These are phyloP conservation scores for Pachyseris speciosa DNA, from an alignment of 64 coral and sea anemone species.

Conservation along the genomic window DNA sequence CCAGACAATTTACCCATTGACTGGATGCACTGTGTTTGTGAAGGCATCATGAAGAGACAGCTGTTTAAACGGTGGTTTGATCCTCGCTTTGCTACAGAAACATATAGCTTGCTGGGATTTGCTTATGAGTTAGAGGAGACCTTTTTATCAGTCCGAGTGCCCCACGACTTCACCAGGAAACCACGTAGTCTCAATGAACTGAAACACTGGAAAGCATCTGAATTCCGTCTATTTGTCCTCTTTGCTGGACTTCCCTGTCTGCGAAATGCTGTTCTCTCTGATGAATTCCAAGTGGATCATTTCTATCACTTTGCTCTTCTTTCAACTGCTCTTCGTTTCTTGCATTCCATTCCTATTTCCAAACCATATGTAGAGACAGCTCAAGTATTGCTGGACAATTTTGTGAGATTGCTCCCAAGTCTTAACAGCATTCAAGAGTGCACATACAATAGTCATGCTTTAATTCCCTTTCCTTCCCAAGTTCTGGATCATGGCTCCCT, in stretches of 20 bases:
- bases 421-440: not conserved
- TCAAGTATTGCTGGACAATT: conserved; percentile 5
- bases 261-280: not conserved
- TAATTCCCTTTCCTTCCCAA: conserved; percentile 41
- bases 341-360: not conserved
- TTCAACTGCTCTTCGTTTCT: not conserved
- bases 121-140: conserved; percentile 15
- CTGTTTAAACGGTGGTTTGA: no score
- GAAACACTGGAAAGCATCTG: conserved; percentile 75
- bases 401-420: conserved; percentile 21
- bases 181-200: conserved; percentile 12
- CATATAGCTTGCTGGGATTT: conserved; percentile 17
- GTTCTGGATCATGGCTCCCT: conserved; percentile 37
- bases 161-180: conserved; percentile 57
- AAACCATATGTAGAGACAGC: not conserved
- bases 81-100: not conserved
- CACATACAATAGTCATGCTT: conserved; percentile 69
- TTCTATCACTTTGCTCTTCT: no score
- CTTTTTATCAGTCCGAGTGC: conserved; percentile 29
- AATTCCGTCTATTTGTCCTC: conserved; percentile 51
- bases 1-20: conserved; percentile 67
- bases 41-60: conserved; percentile 55
- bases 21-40: conserved; percentile 75
- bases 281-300: not conserved
- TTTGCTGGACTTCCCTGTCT: conserved; percentile 48